A percentile compares a stretch with the other conserved stretches of the same genome.
Evolutionary conservation across 37 sponge, comb jelly and placozoan species (phyloP).

Genomic region (Dysidea cf. avara): DNA sequence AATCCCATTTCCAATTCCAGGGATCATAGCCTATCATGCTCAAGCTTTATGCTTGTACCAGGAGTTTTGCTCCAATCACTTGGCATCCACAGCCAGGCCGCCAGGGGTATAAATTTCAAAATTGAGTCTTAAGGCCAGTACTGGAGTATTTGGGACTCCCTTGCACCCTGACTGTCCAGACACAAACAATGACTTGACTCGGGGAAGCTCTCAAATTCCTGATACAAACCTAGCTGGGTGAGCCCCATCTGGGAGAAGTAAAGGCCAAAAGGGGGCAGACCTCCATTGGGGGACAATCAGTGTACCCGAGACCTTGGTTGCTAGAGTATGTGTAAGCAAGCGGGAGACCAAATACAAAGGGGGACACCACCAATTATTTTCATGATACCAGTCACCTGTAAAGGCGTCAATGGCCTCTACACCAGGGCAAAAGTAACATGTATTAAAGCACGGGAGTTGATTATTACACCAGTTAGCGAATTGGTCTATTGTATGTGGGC

Average conservation of each 20-base stretch:
- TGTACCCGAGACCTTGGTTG: constrained; percentile 12
- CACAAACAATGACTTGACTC: not conserved
- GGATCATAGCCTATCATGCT: too few species aligned
- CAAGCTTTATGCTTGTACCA: too few species aligned
- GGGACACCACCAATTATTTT: too few species aligned
- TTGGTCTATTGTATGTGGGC: constrained; percentile 34
- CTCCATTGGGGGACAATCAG: constrained; percentile 35
- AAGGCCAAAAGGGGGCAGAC: constrained; percentile 46
- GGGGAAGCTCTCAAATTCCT: not conserved
- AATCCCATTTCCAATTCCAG: too few species aligned
- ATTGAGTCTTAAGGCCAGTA: constrained; percentile 4
- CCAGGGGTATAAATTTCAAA: not conserved
- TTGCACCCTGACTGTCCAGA: constrained; percentile 1
- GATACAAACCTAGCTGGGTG: constrained; percentile 19
- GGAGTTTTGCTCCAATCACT: too few species aligned
- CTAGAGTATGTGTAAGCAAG: constrained; percentile 17
- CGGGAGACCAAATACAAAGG: constrained; percentile 12
- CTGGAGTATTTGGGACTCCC: not conserved
- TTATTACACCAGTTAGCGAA: constrained; percentile 14
- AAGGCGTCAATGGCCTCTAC: constrained; percentile 44
- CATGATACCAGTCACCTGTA: constrained; percentile 24
- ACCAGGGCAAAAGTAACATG: constrained; percentile 5
- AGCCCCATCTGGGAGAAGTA: constrained; percentile 13
- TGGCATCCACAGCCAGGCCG: not conserved
- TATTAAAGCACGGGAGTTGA: constrained; percentile 18